Conservation (phyloP, 1,140 invertebrate species). For the Leptestheria dahalacensis region DNA sequence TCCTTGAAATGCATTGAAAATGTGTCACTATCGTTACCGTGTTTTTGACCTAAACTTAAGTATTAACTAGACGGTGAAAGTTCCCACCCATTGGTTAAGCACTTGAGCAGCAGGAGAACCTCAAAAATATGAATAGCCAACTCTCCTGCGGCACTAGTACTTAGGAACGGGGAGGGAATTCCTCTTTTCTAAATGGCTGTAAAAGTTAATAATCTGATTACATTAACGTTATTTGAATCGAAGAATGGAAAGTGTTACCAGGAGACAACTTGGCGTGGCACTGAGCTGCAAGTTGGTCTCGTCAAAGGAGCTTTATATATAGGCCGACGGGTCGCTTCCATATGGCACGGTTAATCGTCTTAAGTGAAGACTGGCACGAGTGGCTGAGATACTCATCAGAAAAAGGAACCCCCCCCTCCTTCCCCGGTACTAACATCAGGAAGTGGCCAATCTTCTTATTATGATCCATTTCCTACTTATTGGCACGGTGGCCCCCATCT, state of each 20-base stretch:
- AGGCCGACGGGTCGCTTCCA: too few relatives aligned
- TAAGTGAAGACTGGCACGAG: not conserved
- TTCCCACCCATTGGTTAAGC: conserved; percentile 10
- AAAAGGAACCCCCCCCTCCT: not conserved
- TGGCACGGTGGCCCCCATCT: not conserved
- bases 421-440: not conserved
- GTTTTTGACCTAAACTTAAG: not conserved
- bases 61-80: not conserved
- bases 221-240: too few relatives aligned
- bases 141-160: conserved; percentile 13
- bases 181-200: too few relatives aligned
- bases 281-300: not conserved
- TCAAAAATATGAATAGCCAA: not conserved
- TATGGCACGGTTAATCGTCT: not conserved
- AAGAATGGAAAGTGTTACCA: too few relatives aligned
- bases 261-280: too few relatives aligned
- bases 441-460: not conserved
- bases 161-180: conserved; percentile 12
- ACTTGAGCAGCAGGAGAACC: conserved; percentile 13
- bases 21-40: too few relatives aligned
- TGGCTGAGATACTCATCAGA: not conserved
- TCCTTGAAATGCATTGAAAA: too few relatives aligned
- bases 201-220: too few relatives aligned
- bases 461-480: not conserved
- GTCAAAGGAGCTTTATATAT: not conserved